Evolutionary conservation across 2,113 vertebrate species (phyloP), one percentile per base, ranked within the genome.

Genomic region (Anguilla rostrata): DNA sequence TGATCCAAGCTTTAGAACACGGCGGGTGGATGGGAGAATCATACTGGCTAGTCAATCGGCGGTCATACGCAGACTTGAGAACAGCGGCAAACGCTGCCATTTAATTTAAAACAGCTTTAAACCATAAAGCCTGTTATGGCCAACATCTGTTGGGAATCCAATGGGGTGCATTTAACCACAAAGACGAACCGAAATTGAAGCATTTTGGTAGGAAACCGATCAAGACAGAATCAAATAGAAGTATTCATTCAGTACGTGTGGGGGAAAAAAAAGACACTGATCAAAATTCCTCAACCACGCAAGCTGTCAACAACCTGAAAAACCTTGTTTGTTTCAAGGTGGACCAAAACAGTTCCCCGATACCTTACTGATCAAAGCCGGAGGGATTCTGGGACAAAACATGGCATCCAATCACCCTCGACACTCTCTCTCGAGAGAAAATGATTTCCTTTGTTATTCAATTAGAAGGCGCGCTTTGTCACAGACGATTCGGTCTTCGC

Each of bases 401-500:
- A 34, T 14, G 46, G 14, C 71, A n/a, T 39, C 56, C n/a, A 26
- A 63, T 49, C 60, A 84, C 16, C 3, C 22, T 71, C 4, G 0
- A 14, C 39, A 8, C 83, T 39, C 39, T 26, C 39, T 39, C 14
- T 34, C 34, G 34, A 34, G 9, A 7, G 57, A 75, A 34, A 84
- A 16, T 75, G 18, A 75, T 78, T 34, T 85, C 16, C 46, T 39
- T 84, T 66, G 39, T 40, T 57, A 85, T 85, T 14, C 75, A 78
- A 49, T 75, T 39, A 78, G 14, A n/a, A 53, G 57, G 49, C 0
- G 56, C 18, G 40, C 39, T 26, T 46, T 18, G 66, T 79, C 46
- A 60, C 46, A 80, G 71, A 22, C 49, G 22, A 79, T 85, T 85
- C 46, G 79, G 56, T 80, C 57, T 85, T 56, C 78, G 12, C 46